Evolutionary conservation across 1,140 invertebrate species (phyloP).

Genomic region (Drosophila paulistorum): DNA sequence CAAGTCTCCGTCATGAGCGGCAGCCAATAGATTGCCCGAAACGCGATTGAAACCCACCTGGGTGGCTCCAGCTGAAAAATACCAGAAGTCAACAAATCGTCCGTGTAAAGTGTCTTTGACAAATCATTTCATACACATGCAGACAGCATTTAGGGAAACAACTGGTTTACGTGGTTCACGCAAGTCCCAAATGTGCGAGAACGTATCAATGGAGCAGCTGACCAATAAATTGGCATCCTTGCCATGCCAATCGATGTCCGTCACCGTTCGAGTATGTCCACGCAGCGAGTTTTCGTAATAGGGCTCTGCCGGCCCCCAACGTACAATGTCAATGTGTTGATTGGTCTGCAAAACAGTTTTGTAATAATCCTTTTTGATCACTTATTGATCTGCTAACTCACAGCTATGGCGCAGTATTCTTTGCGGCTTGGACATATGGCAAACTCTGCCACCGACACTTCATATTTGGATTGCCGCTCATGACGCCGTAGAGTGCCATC

Average conservation of each 20-base stretch:
- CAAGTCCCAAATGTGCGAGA: constrained; percentile 96
- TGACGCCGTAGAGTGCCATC: constrained; percentile 90
- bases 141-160: constrained; percentile 90
- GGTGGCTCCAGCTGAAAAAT: constrained; percentile 90
- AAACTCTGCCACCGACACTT: constrained; percentile 96
- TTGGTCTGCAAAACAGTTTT: constrained; percentile 87
- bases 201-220: constrained; percentile 96
- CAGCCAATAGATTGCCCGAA: constrained; percentile 92
- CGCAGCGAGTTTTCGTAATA: constrained; percentile 89
- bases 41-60: constrained; percentile 97
- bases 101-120: not conserved
- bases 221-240: constrained; percentile 94
- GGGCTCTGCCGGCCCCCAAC: constrained; percentile 88
- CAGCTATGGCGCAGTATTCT: constrained; percentile 94
- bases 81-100: not conserved
- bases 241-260: constrained; percentile 96
- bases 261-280: constrained; percentile 94
- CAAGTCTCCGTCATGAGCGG: constrained; percentile 97
- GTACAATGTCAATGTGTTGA: constrained; percentile 92
- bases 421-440: constrained; percentile 91
- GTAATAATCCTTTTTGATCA: no score
- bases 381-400: constrained; percentile 84
- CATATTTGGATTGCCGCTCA: constrained; percentile 95
- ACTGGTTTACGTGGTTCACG: constrained; percentile 92
- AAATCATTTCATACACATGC: constrained; percentile 71